These are phyloP conservation scores for Trematomus loennbergii DNA, from an alignment of 2,113 vertebrate genomes.

Conservation along the genomic window DNA sequence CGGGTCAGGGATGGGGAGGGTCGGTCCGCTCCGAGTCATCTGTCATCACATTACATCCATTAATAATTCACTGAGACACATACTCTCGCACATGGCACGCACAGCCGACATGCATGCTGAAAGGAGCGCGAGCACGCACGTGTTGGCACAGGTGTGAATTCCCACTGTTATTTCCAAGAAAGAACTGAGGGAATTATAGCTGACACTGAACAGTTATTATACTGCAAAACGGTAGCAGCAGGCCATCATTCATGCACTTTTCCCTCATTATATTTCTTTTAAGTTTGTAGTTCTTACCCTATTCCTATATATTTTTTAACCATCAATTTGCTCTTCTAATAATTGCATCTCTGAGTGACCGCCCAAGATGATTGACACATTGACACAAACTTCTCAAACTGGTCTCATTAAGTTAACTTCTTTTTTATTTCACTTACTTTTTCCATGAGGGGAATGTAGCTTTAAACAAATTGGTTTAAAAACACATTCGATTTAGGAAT, in stretches of 20 bases:
- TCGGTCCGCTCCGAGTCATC: slow-evolving; percentile 60
- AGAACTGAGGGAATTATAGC: not conserved
- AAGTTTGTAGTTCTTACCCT: slow-evolving; percentile 25
- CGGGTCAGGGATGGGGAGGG: slow-evolving; percentile 56
- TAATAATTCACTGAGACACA: slow-evolving; percentile 74
- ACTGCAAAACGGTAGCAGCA: slow-evolving; percentile 19
- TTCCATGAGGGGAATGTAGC: not conserved
- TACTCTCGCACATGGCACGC: slow-evolving; percentile 19
- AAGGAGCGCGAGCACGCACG: slow-evolving; percentile 11
- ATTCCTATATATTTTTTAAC: not conserved
- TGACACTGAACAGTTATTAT: slow-evolving; percentile 16
- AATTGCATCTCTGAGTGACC: slow-evolving; percentile 1
- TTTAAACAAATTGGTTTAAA: slow-evolving; percentile 8
- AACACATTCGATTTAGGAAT: not conserved
- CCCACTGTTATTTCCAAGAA: not conserved
- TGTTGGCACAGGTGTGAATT: slow-evolving; percentile 39
- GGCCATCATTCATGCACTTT: slow-evolving; percentile 6
- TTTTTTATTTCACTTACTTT: too few species aligned
- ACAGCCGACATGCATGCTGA: slow-evolving; percentile 16
- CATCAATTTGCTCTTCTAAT: not conserved
- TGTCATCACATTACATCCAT: slow-evolving; percentile 70
- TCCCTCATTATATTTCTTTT: slow-evolving; percentile 19
- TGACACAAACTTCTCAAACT: too few species aligned
- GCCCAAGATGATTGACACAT: not conserved
- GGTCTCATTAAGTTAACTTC: too few species aligned